Evolutionary conservation across 92 coral and sea anemone species (phyloP), one percentile per base, ranked within the genome.

Genomic region (Phenganax marumi): DNA sequence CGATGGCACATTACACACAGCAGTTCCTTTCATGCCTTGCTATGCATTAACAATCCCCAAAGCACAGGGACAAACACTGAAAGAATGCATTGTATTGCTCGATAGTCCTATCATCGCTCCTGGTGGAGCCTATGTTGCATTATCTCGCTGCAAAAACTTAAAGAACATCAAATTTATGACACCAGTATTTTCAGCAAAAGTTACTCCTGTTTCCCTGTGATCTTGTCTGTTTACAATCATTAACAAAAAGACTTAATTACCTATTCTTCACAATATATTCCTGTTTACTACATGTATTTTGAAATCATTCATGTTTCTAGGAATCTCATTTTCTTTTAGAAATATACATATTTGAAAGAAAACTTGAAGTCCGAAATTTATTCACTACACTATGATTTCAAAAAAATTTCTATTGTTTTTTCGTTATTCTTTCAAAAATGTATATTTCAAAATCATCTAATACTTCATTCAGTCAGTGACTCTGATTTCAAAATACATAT

Each of bases 121-220:
- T n/a, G n/a, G n/a, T n/a, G 52, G 52, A 10, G 78, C 52, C 26
- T 73, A 73, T 48, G 78, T 73, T 10, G 78, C 78, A 9, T 39
- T 73, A 25, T 73, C 78, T 11, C 64, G 78, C 17, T 11, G 17
- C 26, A 73, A 18, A 39, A 39, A 3, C 12, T 26, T 18, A 10
- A n/a, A 8, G 49, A 73, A 73, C 78, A 54, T n/a, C 10, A 10
- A 10, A 54, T 54, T 54, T 54, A 54, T n/a, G 60, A 54, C 60
- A 10, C 60, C 11, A 10, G n/a, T 54, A 10, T 10, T 10, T 10
- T n/a, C 11, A 54, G n/a, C 10, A 10, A 10, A 54, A 54, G 60
- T 54, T 10, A 54, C n/a, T 10, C 60, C 60, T 54, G 60, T 54
- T 54, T 10, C 10, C 60, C 60, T 54, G n/a, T n/a, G n/a, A n/a